Evolutionary conservation across 2,113 vertebrate genomes (phyloP), one percentile per base, ranked within the genome.

Genomic region (Neomonachus schauinslandi): DNA sequence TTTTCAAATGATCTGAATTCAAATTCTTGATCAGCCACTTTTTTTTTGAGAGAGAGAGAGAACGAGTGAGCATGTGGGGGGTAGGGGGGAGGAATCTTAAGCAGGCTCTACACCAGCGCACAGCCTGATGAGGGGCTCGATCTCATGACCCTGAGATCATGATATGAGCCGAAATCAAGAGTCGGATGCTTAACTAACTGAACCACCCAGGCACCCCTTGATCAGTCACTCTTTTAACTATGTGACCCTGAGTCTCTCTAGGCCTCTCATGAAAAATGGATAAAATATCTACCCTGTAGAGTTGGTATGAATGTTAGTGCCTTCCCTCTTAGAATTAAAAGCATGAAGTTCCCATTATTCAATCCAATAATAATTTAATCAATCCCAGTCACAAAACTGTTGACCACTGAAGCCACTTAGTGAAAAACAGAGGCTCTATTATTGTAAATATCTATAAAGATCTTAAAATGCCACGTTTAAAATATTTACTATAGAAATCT

Each of bases 1-100:
- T 95, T 96, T 95, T 89, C 67, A 94, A 94, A 89, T 88, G 18
- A 63, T 36, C 51, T 94, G 36, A 61, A 82, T 67, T 95, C 24
- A 51, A 91, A 94, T 96, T 91, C 42, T 77, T 91, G 12, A 76
- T 49, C 49, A 94, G 53, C 7, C 36, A 65, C 80, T 80, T 79
- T 26, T 67, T 92, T 3, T 15, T 3, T 3, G 26, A 63, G 61
- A 57, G 55, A 55, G 53, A 55, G 53, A 57, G 55, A 57, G 26
- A n/a, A 1, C 7, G 18, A 69, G 3, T n/a, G 18, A 69, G 33
- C 33, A 61, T 8, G 19, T 69, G 67, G 7, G 7, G 67, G 33
- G 16, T 67, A 31, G 14, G 14, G 65, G 7, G 16, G 67, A 69
- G 33, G 67, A 69, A 69, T 69, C 33, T 69, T 69, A 69, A 69